These are phyloP conservation scores for Melozone crissalis DNA, from an alignment of 2,113 vertebrate species.

Conservation along the genomic window DNA sequence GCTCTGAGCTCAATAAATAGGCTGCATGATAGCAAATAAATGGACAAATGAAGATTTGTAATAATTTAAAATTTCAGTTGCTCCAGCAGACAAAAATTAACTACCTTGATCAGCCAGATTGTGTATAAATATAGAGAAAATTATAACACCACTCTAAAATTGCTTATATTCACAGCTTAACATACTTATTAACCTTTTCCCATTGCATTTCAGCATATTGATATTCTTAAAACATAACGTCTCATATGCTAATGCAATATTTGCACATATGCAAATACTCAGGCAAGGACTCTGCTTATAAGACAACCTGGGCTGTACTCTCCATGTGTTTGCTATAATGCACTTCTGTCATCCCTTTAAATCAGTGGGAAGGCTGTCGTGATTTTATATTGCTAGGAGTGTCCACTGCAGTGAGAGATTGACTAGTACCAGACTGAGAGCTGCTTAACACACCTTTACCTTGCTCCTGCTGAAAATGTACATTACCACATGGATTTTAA, in stretches of 20 bases:
- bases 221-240: not conserved
- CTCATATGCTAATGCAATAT: not conserved
- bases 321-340: not conserved
- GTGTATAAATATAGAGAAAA: not conserved
- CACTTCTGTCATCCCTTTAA: not conserved
- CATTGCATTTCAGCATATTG: not conserved
- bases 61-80: not conserved
- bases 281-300: not conserved
- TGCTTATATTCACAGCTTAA: not conserved
- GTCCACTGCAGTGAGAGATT: not conserved
- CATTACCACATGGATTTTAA: not conserved
- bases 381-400: not conserved
- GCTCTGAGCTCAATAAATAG: not conserved
- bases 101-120: not conserved
- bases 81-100: not conserved
- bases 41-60: not conserved
- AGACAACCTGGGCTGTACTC: not conserved
- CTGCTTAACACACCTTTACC: not conserved
- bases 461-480: not conserved
- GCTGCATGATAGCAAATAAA: not conserved
- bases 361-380: fast-evolving
- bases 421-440: not conserved
- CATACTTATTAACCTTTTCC: not conserved
- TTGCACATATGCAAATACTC: not conserved
- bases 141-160: not conserved